A percentile compares a stretch with the other conserved stretches of the same genome.
Evolutionary conservation across 2,888 invertebrate species (phyloP).

Genomic region (Lithophane ornitopus): DNA sequence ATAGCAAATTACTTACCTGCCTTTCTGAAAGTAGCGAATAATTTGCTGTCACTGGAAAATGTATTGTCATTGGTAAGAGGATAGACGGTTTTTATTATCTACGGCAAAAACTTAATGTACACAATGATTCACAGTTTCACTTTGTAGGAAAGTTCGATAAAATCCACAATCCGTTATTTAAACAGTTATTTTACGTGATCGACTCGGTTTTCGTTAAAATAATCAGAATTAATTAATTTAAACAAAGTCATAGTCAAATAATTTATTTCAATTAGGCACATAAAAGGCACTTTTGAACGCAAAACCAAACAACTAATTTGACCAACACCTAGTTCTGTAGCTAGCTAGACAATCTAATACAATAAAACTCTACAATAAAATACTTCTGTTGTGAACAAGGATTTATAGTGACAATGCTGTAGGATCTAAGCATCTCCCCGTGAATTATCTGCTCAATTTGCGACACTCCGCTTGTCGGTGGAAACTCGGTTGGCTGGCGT

Average conservation of each 20-base stretch:
- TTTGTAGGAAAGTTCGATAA: slow-evolving; percentile 6
- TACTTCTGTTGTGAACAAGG: background rate
- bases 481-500: slow-evolving; percentile 54
- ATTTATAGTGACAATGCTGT: slow-evolving; percentile 23
- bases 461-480: slow-evolving; percentile 39
- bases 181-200: slow-evolving; percentile 48
- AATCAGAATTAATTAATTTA: background rate
- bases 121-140: slow-evolving; percentile 29
- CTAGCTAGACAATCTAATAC: background rate
- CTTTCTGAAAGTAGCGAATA: background rate
- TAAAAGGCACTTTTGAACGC: too few relatives aligned
- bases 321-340: background rate
- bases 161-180: slow-evolving; percentile 28
- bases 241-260: too few relatives aligned
- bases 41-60: background rate
- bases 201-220: slow-evolving; percentile 11
- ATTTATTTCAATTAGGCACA: too few relatives aligned
- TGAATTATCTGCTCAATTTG: slow-evolving; percentile 41
- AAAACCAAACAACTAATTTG: background rate
- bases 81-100: background rate
- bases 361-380: background rate
- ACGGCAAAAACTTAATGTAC: slow-evolving; percentile 16
- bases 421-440: slow-evolving; percentile 3
- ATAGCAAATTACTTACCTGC: background rate
- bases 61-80: background rate